Percentiles rank a stretch among this genome's conserved stretches.
Conservation (phyloP, 2,113 vertebrate genomes). For the Anser brachyrhynchus region DNA sequence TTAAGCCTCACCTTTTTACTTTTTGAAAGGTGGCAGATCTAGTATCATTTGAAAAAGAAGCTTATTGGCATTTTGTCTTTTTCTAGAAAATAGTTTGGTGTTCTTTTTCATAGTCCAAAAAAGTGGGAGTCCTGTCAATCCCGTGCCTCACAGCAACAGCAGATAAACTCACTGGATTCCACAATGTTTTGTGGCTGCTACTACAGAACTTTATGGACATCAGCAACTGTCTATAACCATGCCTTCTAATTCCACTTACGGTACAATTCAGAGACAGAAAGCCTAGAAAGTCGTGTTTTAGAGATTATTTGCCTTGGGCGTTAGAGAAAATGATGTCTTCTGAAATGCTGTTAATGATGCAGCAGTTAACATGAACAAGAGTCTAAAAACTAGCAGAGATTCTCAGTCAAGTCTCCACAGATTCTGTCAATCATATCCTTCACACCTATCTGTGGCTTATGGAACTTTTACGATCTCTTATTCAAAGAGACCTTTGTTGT, state of each 20-base stretch:
- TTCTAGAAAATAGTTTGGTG: not conserved
- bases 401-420: not conserved
- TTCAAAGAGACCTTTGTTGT: not conserved
- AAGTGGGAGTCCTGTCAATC: not conserved
- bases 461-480: not conserved
- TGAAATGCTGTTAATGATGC: rapidly evolving
- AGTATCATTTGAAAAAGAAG: not conserved
- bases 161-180: not conserved
- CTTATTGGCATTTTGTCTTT: not conserved
- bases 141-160: not conserved
- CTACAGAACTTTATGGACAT: not conserved
- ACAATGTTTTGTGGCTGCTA: not conserved
- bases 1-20: not conserved
- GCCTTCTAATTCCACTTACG: not conserved
- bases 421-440: not conserved
- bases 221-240: not conserved
- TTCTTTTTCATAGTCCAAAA: not conserved
- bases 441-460: not conserved
- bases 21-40: not conserved
- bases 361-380: not conserved
- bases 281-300: not conserved
- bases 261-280: not conserved
- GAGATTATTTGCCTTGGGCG: not conserved
- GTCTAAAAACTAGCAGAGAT: not conserved
- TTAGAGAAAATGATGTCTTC: not conserved